Percentiles rank a stretch among this genome's conserved stretches.
Conservation (phyloP, 2,888 invertebrate genomes). For the Perdita meconis region DNA sequence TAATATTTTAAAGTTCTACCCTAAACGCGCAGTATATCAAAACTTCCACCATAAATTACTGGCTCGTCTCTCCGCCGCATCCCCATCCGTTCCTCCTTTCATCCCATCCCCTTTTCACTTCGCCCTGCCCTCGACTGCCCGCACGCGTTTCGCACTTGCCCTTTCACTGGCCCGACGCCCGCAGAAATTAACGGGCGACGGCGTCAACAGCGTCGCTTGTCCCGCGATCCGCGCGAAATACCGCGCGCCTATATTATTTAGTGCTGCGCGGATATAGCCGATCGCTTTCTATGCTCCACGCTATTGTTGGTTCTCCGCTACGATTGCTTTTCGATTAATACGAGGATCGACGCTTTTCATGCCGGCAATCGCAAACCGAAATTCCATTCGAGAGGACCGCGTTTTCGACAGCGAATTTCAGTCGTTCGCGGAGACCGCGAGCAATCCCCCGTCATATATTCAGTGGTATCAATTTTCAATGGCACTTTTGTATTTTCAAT, state of each 20-base stretch:
- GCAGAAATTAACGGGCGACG: slow-evolving; percentile 60
- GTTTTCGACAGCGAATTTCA: slow-evolving; percentile 15
- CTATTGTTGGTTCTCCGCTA: slow-evolving; percentile 20
- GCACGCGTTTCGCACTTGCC: slow-evolving; percentile 59
- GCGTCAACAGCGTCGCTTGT: slow-evolving; percentile 35
- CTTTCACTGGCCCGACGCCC: slow-evolving; percentile 50
- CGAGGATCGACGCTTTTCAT: slow-evolving; percentile 25
- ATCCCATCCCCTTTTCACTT: slow-evolving; percentile 26
- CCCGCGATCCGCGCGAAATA: too few species aligned
- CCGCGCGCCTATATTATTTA: too few species aligned
- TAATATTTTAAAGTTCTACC: slow-evolving; percentile 80
- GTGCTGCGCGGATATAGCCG: slow-evolving; percentile 31
- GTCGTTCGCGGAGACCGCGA: slow-evolving; percentile 5
- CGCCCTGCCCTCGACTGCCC: slow-evolving; percentile 26
- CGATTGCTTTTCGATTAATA: slow-evolving; percentile 52
- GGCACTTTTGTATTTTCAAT: slow-evolving; percentile 15
- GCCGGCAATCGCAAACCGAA: slow-evolving; percentile 25
- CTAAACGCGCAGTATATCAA: slow-evolving; percentile 78
- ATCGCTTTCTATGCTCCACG: slow-evolving; percentile 5
- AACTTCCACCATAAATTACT: slow-evolving; percentile 78
- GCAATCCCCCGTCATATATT: background rate
- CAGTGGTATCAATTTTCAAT: slow-evolving; percentile 40
- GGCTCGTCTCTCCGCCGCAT: slow-evolving; percentile 49
- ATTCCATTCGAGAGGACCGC: slow-evolving; percentile 44
- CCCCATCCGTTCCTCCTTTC: slow-evolving; percentile 21